These are phyloP conservation scores for Cynopterus sphinx DNA, from an alignment of 2,797 vertebrate species.

Conservation along the genomic window DNA sequence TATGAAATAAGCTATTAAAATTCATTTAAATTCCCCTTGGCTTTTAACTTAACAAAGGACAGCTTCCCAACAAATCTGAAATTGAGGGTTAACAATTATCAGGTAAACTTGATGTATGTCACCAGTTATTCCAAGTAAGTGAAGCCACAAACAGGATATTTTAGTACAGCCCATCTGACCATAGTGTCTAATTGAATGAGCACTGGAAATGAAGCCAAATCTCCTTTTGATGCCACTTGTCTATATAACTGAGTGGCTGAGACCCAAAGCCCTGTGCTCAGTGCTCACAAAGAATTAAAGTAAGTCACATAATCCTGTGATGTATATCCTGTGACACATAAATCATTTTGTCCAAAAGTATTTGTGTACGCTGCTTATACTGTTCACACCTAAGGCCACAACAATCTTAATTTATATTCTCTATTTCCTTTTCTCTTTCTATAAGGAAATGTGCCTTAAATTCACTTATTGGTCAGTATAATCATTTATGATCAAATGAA, in stretches of 20 bases:
- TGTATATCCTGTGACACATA: neutral
- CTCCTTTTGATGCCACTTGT: slow-evolving; percentile 30
- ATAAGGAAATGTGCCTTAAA: neutral
- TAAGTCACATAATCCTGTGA: neutral
- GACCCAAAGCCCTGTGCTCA: slow-evolving; percentile 1
- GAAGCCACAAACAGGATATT: slow-evolving; percentile 45
- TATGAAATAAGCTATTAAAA: slow-evolving; percentile 43
- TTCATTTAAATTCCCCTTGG: slow-evolving; percentile 13
- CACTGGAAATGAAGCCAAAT: slow-evolving; percentile 41
- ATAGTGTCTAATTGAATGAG: slow-evolving; percentile 46
- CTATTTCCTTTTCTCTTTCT: neutral
- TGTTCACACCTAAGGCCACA: neutral
- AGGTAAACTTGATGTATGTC: neutral
- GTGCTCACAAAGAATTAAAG: neutral
- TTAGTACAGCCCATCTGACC: slow-evolving; percentile 34
- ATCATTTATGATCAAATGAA: slow-evolving; percentile 19
- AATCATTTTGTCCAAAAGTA: neutral
- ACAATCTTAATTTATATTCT: neutral
- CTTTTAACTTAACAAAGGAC: slow-evolving; percentile 35
- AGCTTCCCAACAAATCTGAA: neutral
- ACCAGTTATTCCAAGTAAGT: neutral
- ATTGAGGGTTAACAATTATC: neutral
- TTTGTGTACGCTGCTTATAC: neutral
- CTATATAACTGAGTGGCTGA: neutral
- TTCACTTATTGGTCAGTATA: neutral